Conservation (phyloP, 2,113 vertebrate genomes). For the Phocoena phocoena region DNA sequence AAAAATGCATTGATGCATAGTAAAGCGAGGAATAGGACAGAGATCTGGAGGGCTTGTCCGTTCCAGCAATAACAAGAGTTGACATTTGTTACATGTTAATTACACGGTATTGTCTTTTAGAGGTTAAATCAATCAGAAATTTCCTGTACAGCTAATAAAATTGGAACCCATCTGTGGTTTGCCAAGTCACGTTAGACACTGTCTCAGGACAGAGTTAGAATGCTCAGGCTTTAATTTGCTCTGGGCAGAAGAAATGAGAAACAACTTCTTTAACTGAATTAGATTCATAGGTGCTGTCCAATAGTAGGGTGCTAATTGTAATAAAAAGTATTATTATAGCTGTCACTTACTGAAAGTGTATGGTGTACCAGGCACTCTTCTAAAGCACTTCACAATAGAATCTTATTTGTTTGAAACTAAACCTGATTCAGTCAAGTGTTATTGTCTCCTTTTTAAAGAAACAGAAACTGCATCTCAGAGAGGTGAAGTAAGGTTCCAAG, state of each 20-base stretch:
- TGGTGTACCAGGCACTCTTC: not conserved
- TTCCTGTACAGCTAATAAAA: constrained; percentile 67
- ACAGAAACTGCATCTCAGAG: not conserved
- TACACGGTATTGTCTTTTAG: constrained; percentile 68
- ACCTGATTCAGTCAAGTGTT: not conserved
- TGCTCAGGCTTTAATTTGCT: not conserved
- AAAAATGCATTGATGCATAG: rapidly evolving
- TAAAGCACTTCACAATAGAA: not conserved
- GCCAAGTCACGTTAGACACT: constrained; percentile 63
- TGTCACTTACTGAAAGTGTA: not conserved
- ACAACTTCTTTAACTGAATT: not conserved
- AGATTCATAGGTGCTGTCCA: not conserved
- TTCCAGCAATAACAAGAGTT: constrained; percentile 68
- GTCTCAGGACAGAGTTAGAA: constrained; percentile 26
- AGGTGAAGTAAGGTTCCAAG: not conserved
- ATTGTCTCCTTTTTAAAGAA: not conserved
- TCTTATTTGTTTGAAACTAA: not conserved
- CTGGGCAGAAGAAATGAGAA: constrained; percentile 51
- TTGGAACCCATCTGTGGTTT: constrained; percentile 31
- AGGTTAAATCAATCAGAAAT: constrained; percentile 73
- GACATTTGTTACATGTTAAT: constrained; percentile 72
- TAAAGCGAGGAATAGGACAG: not conserved
- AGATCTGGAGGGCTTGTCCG: not conserved
- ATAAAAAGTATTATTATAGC: not conserved
- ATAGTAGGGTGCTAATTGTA: too few relatives aligned